A percentile compares a stretch with the other conserved stretches of the same genome.
Conservation (phyloP, 2,888 invertebrate genomes). For the Apantesis nais region DNA sequence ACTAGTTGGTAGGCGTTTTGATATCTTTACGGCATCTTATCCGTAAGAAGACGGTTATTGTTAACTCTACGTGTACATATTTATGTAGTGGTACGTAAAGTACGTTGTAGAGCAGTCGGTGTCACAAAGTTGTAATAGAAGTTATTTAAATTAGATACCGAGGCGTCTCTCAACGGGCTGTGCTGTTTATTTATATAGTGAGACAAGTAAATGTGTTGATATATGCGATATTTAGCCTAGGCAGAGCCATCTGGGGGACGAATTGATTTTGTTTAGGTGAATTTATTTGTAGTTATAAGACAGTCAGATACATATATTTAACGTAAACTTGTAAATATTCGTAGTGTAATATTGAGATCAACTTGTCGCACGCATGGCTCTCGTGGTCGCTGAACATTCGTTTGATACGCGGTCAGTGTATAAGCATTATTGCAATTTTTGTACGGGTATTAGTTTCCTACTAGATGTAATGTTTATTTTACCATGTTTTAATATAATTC, state of each 20-base stretch:
- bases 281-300: constrained; percentile 58
- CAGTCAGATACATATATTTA: constrained; percentile 66
- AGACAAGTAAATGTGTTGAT: constrained; percentile 51
- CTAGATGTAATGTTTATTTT: constrained; percentile 80
- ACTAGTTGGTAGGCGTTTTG: constrained; percentile 67
- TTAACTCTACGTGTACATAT: constrained; percentile 63
- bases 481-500: constrained; percentile 70
- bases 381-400: constrained; percentile 41
- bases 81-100: constrained; percentile 48
- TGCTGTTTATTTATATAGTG: constrained; percentile 32
- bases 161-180: constrained; percentile 45
- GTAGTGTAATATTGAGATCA: constrained; percentile 81
- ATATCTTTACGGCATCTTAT: constrained; percentile 55
- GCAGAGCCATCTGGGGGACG: constrained; percentile 57
- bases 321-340: constrained; percentile 61
- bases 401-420: constrained; percentile 41
- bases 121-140: constrained; percentile 38
- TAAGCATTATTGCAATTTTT: constrained; percentile 78
- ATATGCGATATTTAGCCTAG: constrained; percentile 41
- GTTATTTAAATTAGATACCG: constrained; percentile 46
- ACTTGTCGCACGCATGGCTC: constrained; percentile 67
- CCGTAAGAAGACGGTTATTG: constrained; percentile 57
- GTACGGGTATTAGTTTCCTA: constrained; percentile 87
- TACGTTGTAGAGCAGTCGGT: constrained; percentile 42
- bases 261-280: constrained; percentile 53